Evolutionary conservation across 2,888 invertebrate genomes (phyloP), one percentile per base, ranked within the genome.

Genomic region (Mythimna lalbum): DNA sequence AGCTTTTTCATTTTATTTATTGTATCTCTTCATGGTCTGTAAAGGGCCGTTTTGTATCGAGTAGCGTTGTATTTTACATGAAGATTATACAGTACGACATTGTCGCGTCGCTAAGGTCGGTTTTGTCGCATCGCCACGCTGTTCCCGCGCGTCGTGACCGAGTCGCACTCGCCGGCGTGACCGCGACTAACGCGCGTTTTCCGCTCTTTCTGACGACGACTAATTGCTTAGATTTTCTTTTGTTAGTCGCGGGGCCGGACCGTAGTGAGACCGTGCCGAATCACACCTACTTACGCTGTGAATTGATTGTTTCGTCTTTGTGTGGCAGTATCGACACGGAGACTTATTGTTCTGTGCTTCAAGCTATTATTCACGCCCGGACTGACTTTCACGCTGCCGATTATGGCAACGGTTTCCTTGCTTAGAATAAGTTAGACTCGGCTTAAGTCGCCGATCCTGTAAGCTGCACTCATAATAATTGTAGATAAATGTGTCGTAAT

Each of bases 201-300:
- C 95, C 95, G 95, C 95, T 95, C 95, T 96, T 96, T 94, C 95
- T 93, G 94, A 93, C 95, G 95, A 93, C 95, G 95, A 95, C 95
- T 96, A 96, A 96, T 96, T 96, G 95, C 95, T 95, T 94, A 95
- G 95, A 95, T 95, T 95, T 96, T 94, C 95, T 95, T 95, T 95
- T 95, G 95, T 95, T 95, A 94, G 95, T 95, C 94, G 93, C 94
- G 95, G 94, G 92, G 94, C 93, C 92, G 91, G 91, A 91, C 89
- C 92, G 93, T 88, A 91, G 91, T 90, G 90, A 88, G 93, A 91
- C 94, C 95, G 94, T 93, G 91, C 90, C 95, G 93, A 95, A 95
- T 96, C 91, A 89, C 94, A 93, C 95, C 95, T 96, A 96, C 95
- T 96, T 95, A 95, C 94, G 92, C 91, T 88, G 90, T 93, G 93